A percentile compares a stretch with the other conserved stretches of the same genome.
Conservation (phyloP, 1,140 invertebrate species). For the Amphibalanus amphitrite region DNA sequence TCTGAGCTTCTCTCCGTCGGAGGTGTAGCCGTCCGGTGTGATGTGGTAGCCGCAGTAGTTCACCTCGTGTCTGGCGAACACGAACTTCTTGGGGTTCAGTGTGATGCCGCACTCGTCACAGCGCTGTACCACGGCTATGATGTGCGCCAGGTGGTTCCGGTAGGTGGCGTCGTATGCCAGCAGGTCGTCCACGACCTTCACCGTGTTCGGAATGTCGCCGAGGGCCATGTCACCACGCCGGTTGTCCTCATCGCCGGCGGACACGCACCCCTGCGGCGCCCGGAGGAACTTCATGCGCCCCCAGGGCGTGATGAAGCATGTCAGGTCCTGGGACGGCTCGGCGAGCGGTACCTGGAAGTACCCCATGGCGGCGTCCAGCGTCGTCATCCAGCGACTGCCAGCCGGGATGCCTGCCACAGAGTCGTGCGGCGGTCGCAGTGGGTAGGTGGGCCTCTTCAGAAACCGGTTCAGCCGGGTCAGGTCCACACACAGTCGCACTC, state of each 20-base stretch:
- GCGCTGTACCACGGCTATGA: too few species aligned
- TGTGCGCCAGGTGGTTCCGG: too few species aligned
- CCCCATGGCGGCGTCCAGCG: constrained; percentile 21
- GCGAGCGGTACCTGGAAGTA: constrained; percentile 22
- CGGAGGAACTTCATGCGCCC: constrained; percentile 20
- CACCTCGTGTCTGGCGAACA: too few species aligned
- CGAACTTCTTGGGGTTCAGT: too few species aligned
- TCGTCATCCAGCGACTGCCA: constrained; percentile 11
- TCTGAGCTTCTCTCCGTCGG: too few species aligned
- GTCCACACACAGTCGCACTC: constrained; percentile 26
- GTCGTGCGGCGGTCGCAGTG: constrained; percentile 19
- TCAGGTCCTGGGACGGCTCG: constrained; percentile 16
- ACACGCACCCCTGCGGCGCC: constrained; percentile 22
- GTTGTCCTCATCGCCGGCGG: constrained; percentile 20
- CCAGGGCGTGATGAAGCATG: constrained; percentile 22
- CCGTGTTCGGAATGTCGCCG: constrained; percentile 8
- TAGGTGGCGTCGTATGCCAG: too few species aligned
- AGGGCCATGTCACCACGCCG: constrained; percentile 16
- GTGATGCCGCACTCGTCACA: too few species aligned
- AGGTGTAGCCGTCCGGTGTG: too few species aligned
- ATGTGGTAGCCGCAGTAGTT: too few species aligned
- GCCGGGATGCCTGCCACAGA: constrained; percentile 10
- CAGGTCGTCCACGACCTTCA: constrained; percentile 13
- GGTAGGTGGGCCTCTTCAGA: constrained; percentile 17
- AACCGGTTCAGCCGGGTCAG: constrained; percentile 21